Percentiles rank a stretch among this genome's conserved stretches.
These are phyloP conservation scores for Tringa solitaria DNA, from an alignment of 2,113 vertebrate genomes.

Conservation along the genomic window DNA sequence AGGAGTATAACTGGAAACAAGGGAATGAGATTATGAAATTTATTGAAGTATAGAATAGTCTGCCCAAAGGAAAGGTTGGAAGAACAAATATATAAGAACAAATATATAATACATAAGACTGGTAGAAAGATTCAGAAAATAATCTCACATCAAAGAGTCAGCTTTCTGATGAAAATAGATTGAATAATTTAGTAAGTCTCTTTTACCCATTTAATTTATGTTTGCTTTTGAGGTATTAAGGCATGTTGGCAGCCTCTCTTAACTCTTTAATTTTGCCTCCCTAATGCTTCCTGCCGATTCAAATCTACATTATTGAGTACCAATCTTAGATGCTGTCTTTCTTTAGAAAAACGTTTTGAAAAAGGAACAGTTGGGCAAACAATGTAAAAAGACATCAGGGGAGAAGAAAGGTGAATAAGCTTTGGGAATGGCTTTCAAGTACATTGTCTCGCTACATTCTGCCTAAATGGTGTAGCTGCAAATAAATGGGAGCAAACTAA, in stretches of 20 bases:
- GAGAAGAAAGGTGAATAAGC: not conserved
- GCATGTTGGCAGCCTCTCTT: constrained; percentile 10
- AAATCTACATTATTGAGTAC: not conserved
- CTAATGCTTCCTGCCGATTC: not conserved
- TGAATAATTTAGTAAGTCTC: constrained; percentile 5
- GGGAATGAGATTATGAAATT: constrained; percentile 11
- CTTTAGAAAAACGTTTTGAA: not conserved
- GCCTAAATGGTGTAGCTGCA: not conserved
- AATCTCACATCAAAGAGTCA: constrained; percentile 5
- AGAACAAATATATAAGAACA: constrained; percentile 2
- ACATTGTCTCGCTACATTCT: not conserved
- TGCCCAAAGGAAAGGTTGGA: not conserved
- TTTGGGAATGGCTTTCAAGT: not conserved
- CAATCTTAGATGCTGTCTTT: not conserved
- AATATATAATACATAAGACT: not conserved
- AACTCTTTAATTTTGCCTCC: not conserved
- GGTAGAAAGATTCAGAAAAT: constrained; percentile 2
- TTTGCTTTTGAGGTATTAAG: constrained; percentile 30
- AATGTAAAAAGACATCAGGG: not conserved
- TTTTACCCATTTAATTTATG: constrained; percentile 7
- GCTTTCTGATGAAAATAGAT: constrained; percentile 16
- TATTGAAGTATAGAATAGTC: not conserved
- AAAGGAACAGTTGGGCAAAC: not conserved
- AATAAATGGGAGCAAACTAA: not conserved
- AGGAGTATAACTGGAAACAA: not conserved